Conservation (phyloP, 2,113 vertebrate genomes). For the Pycnonotus jocosus region DNA sequence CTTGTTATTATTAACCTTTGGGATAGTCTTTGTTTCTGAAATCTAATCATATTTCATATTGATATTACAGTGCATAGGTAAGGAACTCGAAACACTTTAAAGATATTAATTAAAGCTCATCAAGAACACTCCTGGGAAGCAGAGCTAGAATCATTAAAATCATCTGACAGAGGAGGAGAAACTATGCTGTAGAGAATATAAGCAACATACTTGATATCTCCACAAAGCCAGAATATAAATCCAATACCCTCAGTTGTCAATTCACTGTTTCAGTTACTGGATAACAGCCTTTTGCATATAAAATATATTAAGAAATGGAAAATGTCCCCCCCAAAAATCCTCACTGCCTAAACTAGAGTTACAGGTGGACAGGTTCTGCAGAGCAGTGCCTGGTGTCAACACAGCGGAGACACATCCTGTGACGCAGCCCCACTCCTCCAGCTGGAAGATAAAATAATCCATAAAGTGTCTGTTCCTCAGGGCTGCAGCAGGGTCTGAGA, state of each 20-base stretch:
- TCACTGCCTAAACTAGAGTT: not conserved
- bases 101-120: slow-evolving; percentile 19
- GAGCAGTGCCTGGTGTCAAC: not conserved
- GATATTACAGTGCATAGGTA: not conserved
- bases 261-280: not conserved
- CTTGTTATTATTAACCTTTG: not conserved
- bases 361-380: not conserved
- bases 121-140: not conserved
- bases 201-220: not conserved
- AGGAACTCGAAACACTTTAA: not conserved
- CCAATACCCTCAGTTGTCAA: not conserved
- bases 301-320: not conserved
- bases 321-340: not conserved
- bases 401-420: rapidly evolving
- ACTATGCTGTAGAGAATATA: not conserved
- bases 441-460: not conserved
- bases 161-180: not conserved
- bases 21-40: not conserved
- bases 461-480: not conserved
- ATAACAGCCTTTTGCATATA: not conserved
- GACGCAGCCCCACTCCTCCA: not conserved
- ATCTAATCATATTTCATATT: not conserved
- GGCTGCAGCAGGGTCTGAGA: not conserved
- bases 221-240: not conserved
- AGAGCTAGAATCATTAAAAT: not conserved